Conservation (phyloP, 2,113 vertebrate species). For the Monopterus albus region DNA sequence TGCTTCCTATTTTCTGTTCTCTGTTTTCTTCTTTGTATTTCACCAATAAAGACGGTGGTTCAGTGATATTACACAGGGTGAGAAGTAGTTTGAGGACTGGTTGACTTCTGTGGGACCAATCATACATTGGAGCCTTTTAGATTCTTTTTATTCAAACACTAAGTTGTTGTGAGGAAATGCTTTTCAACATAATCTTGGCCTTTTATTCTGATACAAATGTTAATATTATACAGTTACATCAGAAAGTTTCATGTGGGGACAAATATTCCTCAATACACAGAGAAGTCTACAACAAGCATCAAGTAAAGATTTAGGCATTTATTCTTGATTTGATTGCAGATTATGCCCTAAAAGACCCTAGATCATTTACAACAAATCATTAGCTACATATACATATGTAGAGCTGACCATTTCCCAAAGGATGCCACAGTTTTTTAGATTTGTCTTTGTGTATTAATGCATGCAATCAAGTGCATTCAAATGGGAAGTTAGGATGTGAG, state of each 20-base stretch:
- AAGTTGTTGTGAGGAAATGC: neutral
- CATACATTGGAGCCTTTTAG: neutral
- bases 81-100: constrained; percentile 23
- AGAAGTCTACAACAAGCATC: too few relatives aligned
- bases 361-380: neutral
- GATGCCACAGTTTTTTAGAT: neutral
- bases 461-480: too few relatives aligned
- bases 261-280: too few relatives aligned
- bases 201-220: neutral
- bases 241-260: too few relatives aligned
- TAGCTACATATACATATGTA: neutral
- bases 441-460: too few relatives aligned
- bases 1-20: constrained; percentile 57
- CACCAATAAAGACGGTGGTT: constrained; percentile 26
- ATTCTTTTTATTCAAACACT: constrained; percentile 17
- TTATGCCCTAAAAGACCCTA: too few relatives aligned
- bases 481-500: neutral
- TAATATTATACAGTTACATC: neutral
- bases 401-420: constrained; percentile 25
- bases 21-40: constrained; percentile 55
- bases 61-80: constrained; percentile 4
- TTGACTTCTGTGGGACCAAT: neutral
- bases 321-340: too few relatives aligned
- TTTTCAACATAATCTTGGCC: too few relatives aligned
- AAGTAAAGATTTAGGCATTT: too few relatives aligned